phyloP scores from a whole-genome alignment of 2,113 vertebrate species.

The Strix uralensis region DNA sequence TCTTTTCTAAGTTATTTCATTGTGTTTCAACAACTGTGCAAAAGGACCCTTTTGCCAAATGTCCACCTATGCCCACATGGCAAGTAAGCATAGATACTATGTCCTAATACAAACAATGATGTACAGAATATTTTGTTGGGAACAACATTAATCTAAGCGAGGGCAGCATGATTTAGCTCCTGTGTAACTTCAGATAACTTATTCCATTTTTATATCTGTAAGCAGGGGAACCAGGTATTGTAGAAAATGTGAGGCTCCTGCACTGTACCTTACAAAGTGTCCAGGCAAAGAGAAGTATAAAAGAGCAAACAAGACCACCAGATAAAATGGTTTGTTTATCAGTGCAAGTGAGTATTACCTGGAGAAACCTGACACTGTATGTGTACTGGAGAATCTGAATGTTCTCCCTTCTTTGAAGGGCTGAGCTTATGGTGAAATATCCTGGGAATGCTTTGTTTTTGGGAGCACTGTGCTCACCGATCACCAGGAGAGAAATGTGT shows the following conservation, averaged over 20 bases:
- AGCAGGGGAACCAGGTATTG: not conserved
- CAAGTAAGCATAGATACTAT: not conserved
- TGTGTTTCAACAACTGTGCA: not conserved
- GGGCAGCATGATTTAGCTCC: not conserved
- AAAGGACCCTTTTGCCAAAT: not conserved
- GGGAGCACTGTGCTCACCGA: fast-evolving
- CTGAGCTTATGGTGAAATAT: not conserved
- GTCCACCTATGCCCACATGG: not conserved
- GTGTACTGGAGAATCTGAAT: not conserved
- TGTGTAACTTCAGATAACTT: not conserved
- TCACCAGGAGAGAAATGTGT: not conserved
- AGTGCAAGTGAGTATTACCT: not conserved
- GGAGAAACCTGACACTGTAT: not conserved
- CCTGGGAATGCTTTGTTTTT: not conserved
- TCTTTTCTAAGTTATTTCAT: not conserved
- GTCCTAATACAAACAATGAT: not conserved
- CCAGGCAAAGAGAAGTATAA: not conserved
- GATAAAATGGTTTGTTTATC: not conserved
- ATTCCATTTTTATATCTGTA: not conserved
- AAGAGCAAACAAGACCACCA: not conserved
- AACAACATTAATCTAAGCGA: not conserved
- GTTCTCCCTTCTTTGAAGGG: not conserved
- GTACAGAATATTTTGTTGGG: not conserved
- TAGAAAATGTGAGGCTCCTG: not conserved
- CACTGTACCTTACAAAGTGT: not conserved